Conservation (phyloP, 2,113 vertebrate species). For the Oreotrochilus melanogaster region DNA sequence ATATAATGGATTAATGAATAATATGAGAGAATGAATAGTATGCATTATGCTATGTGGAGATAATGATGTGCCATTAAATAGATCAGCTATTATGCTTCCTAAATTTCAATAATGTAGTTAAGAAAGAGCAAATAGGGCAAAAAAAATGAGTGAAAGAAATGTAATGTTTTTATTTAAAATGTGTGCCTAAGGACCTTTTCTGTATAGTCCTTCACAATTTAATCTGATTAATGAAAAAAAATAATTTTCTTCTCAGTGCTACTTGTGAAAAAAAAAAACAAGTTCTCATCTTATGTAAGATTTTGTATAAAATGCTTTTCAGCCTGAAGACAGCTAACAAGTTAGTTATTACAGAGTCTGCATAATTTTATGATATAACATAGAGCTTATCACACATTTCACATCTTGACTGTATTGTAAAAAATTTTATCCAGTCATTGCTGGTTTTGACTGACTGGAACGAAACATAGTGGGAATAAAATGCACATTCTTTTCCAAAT, state of each 20-base stretch:
- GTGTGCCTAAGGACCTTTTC: neutral
- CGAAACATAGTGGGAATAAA: slow-evolving; percentile 60
- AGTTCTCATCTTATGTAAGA: neutral
- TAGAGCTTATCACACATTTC: slow-evolving; percentile 37
- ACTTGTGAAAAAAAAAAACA: neutral
- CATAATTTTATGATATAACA: slow-evolving; percentile 44
- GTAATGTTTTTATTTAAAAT: slow-evolving; percentile 52
- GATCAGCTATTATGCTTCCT: slow-evolving; percentile 47
- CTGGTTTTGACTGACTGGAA: slow-evolving; percentile 44
- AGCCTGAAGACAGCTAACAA: slow-evolving; percentile 2
- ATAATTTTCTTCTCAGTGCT: slow-evolving; percentile 25
- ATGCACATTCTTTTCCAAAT: slow-evolving; percentile 47
- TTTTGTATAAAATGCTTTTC: slow-evolving; percentile 18
- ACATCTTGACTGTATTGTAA: slow-evolving; percentile 26
- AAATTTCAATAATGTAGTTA: slow-evolving; percentile 63
- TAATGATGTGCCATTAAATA: slow-evolving; percentile 51
- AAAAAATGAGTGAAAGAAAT: slow-evolving; percentile 43
- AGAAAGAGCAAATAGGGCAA: slow-evolving; percentile 25
- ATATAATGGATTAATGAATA: slow-evolving; percentile 54
- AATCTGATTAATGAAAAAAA: slow-evolving; percentile 61
- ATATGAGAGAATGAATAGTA: slow-evolving; percentile 35
- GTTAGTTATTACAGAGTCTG: slow-evolving; percentile 36
- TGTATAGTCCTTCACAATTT: slow-evolving; percentile 15
- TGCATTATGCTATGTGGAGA: slow-evolving; percentile 41
- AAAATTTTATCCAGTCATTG: slow-evolving; percentile 2